Conservation (phyloP, 2,797 vertebrate genomes). For the Triplophysa yarkandensis region DNA sequence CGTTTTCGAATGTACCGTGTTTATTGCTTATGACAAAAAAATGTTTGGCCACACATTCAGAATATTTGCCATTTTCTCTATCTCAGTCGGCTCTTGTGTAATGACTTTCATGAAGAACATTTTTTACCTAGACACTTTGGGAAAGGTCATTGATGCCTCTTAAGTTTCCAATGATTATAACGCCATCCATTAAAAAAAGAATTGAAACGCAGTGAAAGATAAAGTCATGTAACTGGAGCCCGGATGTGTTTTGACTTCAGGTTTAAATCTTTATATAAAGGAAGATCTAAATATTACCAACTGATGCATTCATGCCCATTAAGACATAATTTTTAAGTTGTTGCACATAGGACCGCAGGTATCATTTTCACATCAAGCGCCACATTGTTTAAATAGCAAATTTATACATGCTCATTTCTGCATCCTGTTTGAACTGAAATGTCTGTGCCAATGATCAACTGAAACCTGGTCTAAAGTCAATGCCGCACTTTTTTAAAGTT, state of each 20-base stretch:
- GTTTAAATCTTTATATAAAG: not conserved
- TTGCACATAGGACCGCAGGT: too few relatives aligned
- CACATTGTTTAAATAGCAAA: too few relatives aligned
- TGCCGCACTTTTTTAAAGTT: too few relatives aligned
- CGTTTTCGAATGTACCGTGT: constrained; percentile 10
- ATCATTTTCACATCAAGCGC: too few relatives aligned
- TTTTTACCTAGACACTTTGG: constrained; percentile 30
- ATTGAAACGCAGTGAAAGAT: not conserved
- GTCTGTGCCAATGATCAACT: too few relatives aligned
- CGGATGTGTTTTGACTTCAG: not conserved
- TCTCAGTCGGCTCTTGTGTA: constrained; percentile 29
- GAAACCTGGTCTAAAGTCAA: too few relatives aligned
- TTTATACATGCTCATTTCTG: too few relatives aligned
- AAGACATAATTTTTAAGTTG: not conserved
- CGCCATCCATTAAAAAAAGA: not conserved
- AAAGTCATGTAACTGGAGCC: not conserved
- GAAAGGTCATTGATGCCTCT: constrained; percentile 38
- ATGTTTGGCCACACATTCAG: constrained; percentile 28
- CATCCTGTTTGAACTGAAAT: too few relatives aligned
- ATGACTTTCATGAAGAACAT: constrained; percentile 2
- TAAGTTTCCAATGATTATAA: not conserved
- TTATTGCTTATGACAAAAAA: constrained; percentile 26
- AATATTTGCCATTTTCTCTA: constrained; percentile 39
- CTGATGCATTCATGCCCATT: not conserved
- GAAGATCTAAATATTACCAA: not conserved